Base-by-base conservation (phyloP, 2,797 vertebrate genomes). In the Diplodus sargus region DNA sequence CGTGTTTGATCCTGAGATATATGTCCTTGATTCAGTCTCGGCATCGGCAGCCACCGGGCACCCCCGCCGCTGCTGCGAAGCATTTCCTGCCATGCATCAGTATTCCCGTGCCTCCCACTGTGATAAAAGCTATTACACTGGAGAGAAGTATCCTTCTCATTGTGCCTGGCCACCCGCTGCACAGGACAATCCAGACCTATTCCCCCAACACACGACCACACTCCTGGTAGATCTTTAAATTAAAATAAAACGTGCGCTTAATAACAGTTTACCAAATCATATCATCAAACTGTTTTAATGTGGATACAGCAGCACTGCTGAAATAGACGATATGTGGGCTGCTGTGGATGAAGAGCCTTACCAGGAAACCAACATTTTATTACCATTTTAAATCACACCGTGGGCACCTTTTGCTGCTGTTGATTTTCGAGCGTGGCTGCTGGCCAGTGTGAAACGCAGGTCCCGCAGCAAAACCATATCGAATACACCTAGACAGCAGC, bases 1-100 rank as follows among this genome's bases (percentile, higher is more conserved):
- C 81, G 59, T 52, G 78, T 92, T 91, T 92, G 92, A 95, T 94
- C 86, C 87, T 84, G 83, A 92, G 90, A 92, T 92, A 90, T 87
- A 90, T 88, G 90, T 92, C 92, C 89, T 92, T 93, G 89, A 89
- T 92, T 89, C 85, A 80, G 88, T 88, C 78, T 88, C 62, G 17
- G 83, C 79, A 72, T 82, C 16, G 51, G 79, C 81, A 86, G 83
- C 77, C 84, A 75, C 76, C 53, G 28, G 69, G 79, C 77, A 71
- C 78, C 83, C 86, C 78, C 82, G 51, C 83, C 9, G 11, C 81
- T 30, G 54, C 89, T 83, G 90, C 90, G 76, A 71, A 89, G 76
- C 81, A 58, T 73, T 83, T 86, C 80, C 85, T 66, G 83, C 87
- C 70, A 86, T 82, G 86, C 79, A 81, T 87, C 60, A 45, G 75